Conservation (phyloP, 2,113 vertebrate genomes). For the Albula goreensis region DNA sequence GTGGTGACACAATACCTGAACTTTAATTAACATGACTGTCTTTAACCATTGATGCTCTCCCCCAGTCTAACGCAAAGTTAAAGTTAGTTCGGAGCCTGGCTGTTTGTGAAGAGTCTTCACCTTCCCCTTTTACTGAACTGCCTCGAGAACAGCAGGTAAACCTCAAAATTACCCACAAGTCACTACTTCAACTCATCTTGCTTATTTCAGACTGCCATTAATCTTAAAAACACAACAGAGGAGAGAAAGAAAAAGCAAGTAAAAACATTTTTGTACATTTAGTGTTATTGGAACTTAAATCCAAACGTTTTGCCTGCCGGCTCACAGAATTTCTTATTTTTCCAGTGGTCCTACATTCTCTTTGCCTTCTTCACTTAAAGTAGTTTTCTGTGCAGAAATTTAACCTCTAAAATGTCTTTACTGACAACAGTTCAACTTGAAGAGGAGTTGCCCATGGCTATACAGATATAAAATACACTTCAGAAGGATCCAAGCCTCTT, state of each 20-base stretch:
- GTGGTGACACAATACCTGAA: constrained; percentile 37
- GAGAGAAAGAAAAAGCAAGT: not conserved
- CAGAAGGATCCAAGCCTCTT: not conserved
- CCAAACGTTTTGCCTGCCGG: not conserved
- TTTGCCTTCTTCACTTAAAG: not conserved
- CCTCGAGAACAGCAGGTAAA: constrained; percentile 91
- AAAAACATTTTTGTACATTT: not conserved
- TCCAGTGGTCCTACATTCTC: not conserved
- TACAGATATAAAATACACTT: not conserved
- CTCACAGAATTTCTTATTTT: not conserved
- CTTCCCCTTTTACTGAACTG: constrained; percentile 85
- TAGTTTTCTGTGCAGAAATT: not conserved
- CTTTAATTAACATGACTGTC: constrained; percentile 47
- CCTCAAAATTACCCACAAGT: constrained; percentile 4
- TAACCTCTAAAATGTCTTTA: not conserved
- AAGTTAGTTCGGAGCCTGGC: constrained; percentile 99
- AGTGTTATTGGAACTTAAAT: not conserved
- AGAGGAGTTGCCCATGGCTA: not conserved
- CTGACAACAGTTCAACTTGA: not conserved
- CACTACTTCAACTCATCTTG: constrained; percentile 4
- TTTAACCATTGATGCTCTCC: constrained; percentile 87
- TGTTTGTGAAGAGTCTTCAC: constrained; percentile 96
- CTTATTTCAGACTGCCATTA: not conserved
- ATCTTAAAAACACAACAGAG: not conserved
- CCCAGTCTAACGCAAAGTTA: constrained; percentile 96